Conservation (phyloP, 2,888 invertebrate genomes). For the Apodemia zela region DNA sequence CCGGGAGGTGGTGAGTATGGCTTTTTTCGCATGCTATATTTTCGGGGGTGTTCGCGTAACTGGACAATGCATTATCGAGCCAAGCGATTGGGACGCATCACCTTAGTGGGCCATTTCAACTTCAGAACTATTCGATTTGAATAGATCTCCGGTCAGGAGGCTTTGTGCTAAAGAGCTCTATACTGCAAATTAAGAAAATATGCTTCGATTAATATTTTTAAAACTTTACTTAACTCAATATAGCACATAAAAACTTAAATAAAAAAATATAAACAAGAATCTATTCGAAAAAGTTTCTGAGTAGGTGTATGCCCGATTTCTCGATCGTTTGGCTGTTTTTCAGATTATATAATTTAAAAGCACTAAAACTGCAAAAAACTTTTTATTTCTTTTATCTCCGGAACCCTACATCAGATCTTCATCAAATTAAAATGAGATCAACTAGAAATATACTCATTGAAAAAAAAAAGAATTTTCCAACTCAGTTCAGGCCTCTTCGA, state of each 20-base stretch:
- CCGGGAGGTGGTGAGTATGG: constrained; percentile 71
- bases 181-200: neutral
- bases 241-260: too few species aligned
- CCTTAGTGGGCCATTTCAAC: constrained; percentile 65
- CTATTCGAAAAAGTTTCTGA: neutral
- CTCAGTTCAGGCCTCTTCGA: too few species aligned
- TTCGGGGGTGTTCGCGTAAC: constrained; percentile 73
- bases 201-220: neutral
- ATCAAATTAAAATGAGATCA: too few species aligned
- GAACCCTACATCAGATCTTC: too few species aligned
- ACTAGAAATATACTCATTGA: too few species aligned
- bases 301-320: neutral
- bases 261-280: too few species aligned
- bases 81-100: constrained; percentile 60
- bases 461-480: too few species aligned
- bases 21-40: constrained; percentile 78
- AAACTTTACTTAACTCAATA: neutral
- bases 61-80: constrained; percentile 75
- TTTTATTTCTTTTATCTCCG: too few species aligned
- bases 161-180: constrained; percentile 19
- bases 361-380: too few species aligned
- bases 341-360: too few species aligned
- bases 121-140: constrained; percentile 49
- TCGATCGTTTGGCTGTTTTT: too few species aligned
- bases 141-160: constrained; percentile 30